Conservation (phyloP, 2,797 vertebrate species). For the Enoplosus armatus region DNA sequence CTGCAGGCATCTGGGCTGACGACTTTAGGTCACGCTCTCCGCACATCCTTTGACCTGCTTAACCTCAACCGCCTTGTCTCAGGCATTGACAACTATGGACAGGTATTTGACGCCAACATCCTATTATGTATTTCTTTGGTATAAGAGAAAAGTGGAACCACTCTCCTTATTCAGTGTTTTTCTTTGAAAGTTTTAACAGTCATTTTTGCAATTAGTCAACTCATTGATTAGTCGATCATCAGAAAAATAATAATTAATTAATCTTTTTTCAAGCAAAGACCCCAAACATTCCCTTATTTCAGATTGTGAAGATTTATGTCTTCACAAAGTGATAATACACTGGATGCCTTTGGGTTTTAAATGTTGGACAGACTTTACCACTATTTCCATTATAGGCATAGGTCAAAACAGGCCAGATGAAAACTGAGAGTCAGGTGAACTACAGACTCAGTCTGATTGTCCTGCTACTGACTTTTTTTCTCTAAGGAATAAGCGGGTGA, state of each 20-base stretch:
- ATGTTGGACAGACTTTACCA: background rate
- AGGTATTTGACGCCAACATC: constrained; percentile 83
- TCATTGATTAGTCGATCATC: no score
- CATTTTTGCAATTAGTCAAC: background rate
- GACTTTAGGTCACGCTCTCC: constrained; percentile 95
- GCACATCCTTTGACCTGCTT: constrained; percentile 96
- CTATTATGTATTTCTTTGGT: background rate
- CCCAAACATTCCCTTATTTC: background rate
- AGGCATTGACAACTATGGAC: constrained; percentile 99
- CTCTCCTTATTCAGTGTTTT: background rate
- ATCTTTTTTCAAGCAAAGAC: background rate
- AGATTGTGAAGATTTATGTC: background rate
- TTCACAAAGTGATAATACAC: background rate
- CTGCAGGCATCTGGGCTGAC: constrained; percentile 96
- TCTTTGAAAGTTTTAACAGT: background rate
- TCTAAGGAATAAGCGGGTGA: background rate
- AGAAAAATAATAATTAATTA: no score
- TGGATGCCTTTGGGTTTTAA: background rate
- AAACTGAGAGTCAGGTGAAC: background rate
- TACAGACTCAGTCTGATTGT: background rate
- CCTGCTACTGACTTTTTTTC: background rate
- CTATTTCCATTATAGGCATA: background rate
- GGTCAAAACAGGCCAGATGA: no score
- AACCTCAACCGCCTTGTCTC: constrained; percentile 99
- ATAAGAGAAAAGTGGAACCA: background rate